A percentile compares a stretch with the other conserved stretches of the same genome.
Conservation (phyloP, 37 sponge, comb jelly and placozoan genomes). For the Theonella swinhoei region DNA sequence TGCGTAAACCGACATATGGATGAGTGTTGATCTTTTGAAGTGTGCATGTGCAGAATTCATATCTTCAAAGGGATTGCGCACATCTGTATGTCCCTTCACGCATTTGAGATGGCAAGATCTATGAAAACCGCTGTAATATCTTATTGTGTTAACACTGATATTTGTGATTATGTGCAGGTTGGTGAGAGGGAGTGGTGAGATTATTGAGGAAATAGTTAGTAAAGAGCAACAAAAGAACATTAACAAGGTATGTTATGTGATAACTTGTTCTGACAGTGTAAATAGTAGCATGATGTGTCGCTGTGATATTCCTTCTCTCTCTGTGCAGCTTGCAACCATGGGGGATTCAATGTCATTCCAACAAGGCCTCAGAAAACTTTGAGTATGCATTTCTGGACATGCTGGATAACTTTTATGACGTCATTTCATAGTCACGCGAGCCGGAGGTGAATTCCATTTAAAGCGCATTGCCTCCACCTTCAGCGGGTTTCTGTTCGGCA, state of each 20-base stretch:
- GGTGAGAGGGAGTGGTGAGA: slow-evolving; percentile 88
- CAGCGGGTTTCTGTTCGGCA: background rate
- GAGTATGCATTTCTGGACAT: background rate
- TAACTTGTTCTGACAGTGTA: slow-evolving; percentile 2
- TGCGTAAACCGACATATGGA: too few species aligned
- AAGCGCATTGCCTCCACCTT: too few species aligned
- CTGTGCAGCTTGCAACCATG: slow-evolving; percentile 70
- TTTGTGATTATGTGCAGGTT: slow-evolving; percentile 38
- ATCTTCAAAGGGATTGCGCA: too few species aligned
- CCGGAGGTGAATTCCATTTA: too few species aligned
- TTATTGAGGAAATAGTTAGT: slow-evolving; percentile 93
- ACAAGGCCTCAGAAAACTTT: slow-evolving; percentile 46
- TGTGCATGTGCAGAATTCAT: background rate
- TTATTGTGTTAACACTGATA: background rate
- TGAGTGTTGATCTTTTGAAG: too few species aligned
- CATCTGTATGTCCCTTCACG: too few species aligned
- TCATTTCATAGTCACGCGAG: too few species aligned
- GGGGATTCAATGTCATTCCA: slow-evolving; percentile 86
- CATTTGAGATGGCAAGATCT: too few species aligned
- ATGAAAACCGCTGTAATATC: too few species aligned
- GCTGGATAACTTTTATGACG: too few species aligned
- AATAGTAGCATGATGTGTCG: background rate
- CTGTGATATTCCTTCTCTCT: slow-evolving; percentile 6
- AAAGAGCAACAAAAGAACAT: slow-evolving; percentile 81
- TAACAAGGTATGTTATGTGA: slow-evolving; percentile 66